A percentile compares a stretch with the other conserved stretches of the same genome.
phyloP scores from a whole-genome alignment of 2,888 invertebrate species.

The Epicampocera succincta region DNA sequence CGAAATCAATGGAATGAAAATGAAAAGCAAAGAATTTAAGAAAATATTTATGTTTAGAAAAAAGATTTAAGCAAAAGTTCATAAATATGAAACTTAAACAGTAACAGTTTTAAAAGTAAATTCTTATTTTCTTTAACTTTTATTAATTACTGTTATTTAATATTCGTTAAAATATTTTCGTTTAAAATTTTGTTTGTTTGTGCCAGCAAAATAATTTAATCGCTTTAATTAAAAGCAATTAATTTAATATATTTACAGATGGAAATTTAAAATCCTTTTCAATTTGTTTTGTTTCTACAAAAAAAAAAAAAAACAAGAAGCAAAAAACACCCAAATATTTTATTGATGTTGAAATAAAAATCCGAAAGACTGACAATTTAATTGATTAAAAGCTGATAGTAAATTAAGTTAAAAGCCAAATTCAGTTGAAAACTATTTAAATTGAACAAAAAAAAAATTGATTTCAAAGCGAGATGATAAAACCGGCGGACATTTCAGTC shows the following conservation, averaged over 20 bases:
- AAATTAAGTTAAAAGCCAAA: neutral
- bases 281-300: neutral
- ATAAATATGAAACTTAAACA: too few species aligned
- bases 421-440: neutral
- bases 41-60: too few species aligned
- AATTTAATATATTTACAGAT: constrained; percentile 7
- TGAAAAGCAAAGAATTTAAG: neutral
- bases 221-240: constrained; percentile 2
- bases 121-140: too few species aligned
- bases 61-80: too few species aligned
- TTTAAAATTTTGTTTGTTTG: neutral
- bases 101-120: too few species aligned
- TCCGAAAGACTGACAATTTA: constrained; percentile 68
- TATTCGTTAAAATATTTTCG: neutral
- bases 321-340: constrained; percentile 21
- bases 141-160: too few species aligned
- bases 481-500: too few species aligned
- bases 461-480: neutral
- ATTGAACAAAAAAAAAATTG: neutral
- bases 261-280: neutral
- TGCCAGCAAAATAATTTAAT: neutral
- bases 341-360: constrained; percentile 22
- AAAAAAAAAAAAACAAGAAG: constrained; percentile 3
- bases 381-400: constrained; percentile 41
- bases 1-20: neutral